These are phyloP conservation scores for Argentina silus DNA, from an alignment of 2,797 vertebrate genomes.

Conservation along the genomic window DNA sequence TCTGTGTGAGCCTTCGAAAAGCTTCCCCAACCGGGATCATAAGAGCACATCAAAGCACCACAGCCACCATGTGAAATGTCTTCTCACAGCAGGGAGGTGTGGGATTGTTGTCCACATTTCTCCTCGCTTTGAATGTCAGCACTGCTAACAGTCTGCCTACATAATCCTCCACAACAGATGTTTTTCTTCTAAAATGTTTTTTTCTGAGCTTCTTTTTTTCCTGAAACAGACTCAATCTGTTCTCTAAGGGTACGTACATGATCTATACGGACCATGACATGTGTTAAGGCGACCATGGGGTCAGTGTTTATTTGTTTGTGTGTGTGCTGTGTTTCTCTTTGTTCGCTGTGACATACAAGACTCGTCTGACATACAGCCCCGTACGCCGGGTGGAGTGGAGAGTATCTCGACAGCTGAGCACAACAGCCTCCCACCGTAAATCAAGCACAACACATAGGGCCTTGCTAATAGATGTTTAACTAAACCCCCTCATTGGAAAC, in stretches of 20 bases:
- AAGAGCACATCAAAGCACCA: constrained; percentile 76
- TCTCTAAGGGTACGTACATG: constrained; percentile 9
- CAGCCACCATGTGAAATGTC: constrained; percentile 59
- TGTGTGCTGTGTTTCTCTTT: constrained; percentile 36
- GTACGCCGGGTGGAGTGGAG: constrained; percentile 28
- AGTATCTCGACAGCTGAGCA: constrained; percentile 65
- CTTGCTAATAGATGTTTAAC: constrained; percentile 86
- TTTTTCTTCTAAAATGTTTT: constrained; percentile 67
- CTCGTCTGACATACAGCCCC: constrained; percentile 50
- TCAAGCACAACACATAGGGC: constrained; percentile 75
- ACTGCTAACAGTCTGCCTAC: constrained; percentile 65
- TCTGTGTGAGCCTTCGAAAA: constrained; percentile 55
- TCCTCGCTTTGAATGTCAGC: constrained; percentile 77
- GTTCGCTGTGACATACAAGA: constrained; percentile 46
- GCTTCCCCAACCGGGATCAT: constrained; percentile 72
- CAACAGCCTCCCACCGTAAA: constrained; percentile 78
- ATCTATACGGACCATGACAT: constrained; percentile 44
- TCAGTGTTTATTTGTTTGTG: constrained; percentile 56
- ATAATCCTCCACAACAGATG: constrained; percentile 65
- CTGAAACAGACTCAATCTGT: constrained; percentile 18
- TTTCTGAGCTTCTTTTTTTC: constrained; percentile 42
- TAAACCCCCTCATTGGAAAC: constrained; percentile 84
- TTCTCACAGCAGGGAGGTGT: constrained; percentile 64
- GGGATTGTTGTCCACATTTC: constrained; percentile 73
- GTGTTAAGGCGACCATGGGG: constrained; percentile 52